A percentile compares a stretch with the other conserved stretches of the same genome.
phyloP scores from a whole-genome alignment of 2,113 vertebrate genomes.

The Colius striatus region DNA sequence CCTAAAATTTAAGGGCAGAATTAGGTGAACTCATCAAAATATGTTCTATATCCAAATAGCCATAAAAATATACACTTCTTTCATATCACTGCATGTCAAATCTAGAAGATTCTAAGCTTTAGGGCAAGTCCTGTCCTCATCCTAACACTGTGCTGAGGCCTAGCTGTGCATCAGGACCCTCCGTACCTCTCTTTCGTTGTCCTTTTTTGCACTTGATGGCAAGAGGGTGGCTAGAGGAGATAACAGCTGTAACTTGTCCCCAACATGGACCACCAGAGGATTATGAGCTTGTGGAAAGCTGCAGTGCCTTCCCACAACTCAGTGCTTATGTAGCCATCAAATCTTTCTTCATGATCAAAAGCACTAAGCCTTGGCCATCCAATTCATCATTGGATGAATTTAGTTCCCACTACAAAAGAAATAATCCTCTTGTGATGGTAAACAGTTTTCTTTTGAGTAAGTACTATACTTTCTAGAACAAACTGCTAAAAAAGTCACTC shows the following conservation, averaged over 20 bases:
- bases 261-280: accelerated
- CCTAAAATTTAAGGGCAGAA: background rate
- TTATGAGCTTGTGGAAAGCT: background rate
- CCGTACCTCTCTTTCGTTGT: background rate
- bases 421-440: background rate
- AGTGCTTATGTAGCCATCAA: background rate
- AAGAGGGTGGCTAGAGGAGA: background rate
- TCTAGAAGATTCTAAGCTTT: background rate
- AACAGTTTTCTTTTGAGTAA: background rate
- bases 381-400: background rate
- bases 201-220: background rate
- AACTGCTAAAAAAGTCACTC: background rate
- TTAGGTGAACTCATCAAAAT: background rate
- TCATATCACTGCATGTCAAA: background rate
- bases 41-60: background rate
- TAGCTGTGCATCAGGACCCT: background rate
- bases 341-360: background rate
- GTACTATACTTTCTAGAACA: background rate
- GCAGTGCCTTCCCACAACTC: background rate
- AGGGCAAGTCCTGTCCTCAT: background rate
- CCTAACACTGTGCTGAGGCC: background rate
- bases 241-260: background rate
- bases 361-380: background rate
- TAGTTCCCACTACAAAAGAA: background rate
- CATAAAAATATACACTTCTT: background rate